A percentile compares a stretch with the other conserved stretches of the same genome.
phyloP scores from a whole-genome alignment of 2,113 vertebrate species.

The Sceloporus undulatus region DNA sequence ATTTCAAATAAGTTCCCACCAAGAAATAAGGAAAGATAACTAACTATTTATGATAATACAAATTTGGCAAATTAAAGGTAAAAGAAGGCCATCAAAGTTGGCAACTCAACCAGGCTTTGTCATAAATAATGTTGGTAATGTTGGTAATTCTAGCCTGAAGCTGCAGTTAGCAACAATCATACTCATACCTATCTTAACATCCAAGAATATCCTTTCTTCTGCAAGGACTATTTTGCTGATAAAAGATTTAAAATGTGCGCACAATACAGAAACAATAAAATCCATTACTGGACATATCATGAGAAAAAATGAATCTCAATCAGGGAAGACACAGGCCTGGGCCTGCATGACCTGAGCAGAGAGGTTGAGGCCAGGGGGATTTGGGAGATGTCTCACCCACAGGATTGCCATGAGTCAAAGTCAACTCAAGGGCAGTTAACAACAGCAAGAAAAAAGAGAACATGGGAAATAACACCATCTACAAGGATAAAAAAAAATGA shows the following conservation, averaged over 20 bases:
- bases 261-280: background rate
- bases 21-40: background rate
- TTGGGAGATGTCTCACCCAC: no score
- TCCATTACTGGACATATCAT: background rate
- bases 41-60: conserved; percentile 3
- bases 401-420: no score
- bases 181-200: background rate
- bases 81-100: background rate
- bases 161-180: background rate
- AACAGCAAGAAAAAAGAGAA: background rate
- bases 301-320: no score
- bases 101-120: background rate
- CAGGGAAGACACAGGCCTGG: background rate
- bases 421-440: no score
- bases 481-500: background rate
- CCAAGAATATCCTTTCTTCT: background rate
- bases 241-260: background rate
- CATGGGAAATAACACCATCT: background rate
- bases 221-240: background rate
- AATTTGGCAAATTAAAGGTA: background rate
- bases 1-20: background rate
- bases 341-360: no score
- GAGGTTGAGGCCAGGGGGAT: no score
- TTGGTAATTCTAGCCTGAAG: background rate
- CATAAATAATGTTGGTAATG: background rate